Conservation (phyloP, 1,140 invertebrate species). For the Ooceraea biroi region DNA sequence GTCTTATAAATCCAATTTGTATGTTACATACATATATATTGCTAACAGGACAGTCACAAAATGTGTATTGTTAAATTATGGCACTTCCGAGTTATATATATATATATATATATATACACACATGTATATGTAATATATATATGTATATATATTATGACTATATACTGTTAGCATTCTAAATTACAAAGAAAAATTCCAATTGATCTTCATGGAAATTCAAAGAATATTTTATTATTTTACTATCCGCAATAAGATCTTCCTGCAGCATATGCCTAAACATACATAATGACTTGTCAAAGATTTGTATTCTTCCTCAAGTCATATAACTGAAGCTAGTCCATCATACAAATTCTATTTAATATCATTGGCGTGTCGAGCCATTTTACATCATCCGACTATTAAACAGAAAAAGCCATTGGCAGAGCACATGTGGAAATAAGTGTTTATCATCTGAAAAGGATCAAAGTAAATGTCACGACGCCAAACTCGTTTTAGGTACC, state of each 20-base stretch:
- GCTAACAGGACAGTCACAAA: no score
- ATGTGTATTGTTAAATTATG: no score
- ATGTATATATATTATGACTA: neutral
- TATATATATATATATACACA: no score
- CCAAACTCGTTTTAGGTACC: slow-evolving; percentile 66
- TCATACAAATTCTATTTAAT: slow-evolving; percentile 79
- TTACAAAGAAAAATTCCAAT: slow-evolving; percentile 5
- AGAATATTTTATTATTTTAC: slow-evolving; percentile 21
- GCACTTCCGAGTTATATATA: no score
- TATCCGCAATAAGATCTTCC: slow-evolving; percentile 61
- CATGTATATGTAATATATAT: no score
- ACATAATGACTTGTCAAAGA: slow-evolving; percentile 72
- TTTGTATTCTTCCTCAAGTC: slow-evolving; percentile 75
- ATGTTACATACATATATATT: no score
- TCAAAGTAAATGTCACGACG: slow-evolving; percentile 65
- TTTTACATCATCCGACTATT: slow-evolving; percentile 76
- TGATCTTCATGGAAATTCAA: neutral
- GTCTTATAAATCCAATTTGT: no score
- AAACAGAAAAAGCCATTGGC: slow-evolving; percentile 71
- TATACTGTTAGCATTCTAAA: neutral
- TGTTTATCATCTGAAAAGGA: slow-evolving; percentile 61
- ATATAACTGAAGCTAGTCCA: slow-evolving; percentile 79
- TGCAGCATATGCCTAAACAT: slow-evolving; percentile 76
- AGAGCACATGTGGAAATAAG: slow-evolving; percentile 61
- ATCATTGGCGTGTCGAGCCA: slow-evolving; percentile 73